Base-by-base conservation (phyloP, 2,113 vertebrate genomes). In the Panurus biarmicus region DNA sequence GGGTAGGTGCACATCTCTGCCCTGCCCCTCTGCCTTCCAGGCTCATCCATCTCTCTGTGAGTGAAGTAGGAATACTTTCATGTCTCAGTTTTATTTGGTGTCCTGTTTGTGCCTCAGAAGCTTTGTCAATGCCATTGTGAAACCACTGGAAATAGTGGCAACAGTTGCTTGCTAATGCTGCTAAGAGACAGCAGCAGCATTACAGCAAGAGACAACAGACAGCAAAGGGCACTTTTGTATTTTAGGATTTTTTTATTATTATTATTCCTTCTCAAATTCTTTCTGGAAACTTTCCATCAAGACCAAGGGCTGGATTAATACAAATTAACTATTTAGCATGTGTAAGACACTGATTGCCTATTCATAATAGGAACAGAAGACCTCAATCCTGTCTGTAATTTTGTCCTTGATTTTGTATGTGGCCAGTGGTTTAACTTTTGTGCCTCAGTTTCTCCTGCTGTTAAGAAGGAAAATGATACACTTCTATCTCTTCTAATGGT, bases 1-100 rank as follows among this genome's bases (percentile, higher is more conserved):
- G 73, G 73, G 69, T 35, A 86, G 76, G 62, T 36, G 77, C 47
- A 77, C 12, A 17, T 65, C 83, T 73, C 47, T 85, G 95, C 95
- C 94, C 96, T 96, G 87, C 79, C 89, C 76, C 92, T 95, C 92
- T 94, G 91, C 87, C 93, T 92, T 94, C 77, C 84, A 87, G 90
- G 92, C 85, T 97, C 94, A 95, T 95, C 69, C 90, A 56, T 92
- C 70, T 76, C 93, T 70, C 91, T 92, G 54, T 91, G 92, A 97
- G 95, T 72, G 67, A 74, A 96, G 81, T 86, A 96, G 95, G 92
- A 96, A 96, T 40, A 47, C 85, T 95, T 94, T 77, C 77, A 95
- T 35, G 45, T 93, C 87, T 95, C 91, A 36, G 70, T 89, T 96
- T 96, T 87, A 85, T 96, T 96, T 96, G 48, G 83, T 93, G 61